These are phyloP conservation scores for Lepidurus arcticus DNA, from an alignment of 1,140 invertebrate genomes.

Conservation along the genomic window DNA sequence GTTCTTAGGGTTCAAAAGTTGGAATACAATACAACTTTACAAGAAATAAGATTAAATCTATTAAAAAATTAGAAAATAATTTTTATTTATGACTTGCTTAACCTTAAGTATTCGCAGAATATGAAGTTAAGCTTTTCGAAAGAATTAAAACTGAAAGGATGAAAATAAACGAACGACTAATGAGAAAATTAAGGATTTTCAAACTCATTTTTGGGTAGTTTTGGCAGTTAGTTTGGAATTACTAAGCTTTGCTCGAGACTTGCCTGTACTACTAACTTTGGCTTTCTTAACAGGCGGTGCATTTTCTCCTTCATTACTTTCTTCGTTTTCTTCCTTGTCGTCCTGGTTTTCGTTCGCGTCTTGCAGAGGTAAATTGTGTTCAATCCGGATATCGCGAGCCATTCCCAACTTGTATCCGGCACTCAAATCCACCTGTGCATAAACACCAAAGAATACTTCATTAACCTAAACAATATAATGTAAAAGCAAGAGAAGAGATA, in stretches of 20 bases:
- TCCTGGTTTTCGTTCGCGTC: neutral
- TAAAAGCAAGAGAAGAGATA: neutral
- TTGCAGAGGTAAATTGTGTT: neutral
- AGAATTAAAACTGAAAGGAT: neutral
- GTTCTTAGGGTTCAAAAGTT: too few species aligned
- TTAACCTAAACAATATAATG: neutral
- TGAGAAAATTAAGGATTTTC: neutral
- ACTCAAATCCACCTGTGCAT: neutral
- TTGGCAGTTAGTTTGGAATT: neutral
- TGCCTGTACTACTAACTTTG: neutral
- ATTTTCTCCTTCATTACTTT: neutral
- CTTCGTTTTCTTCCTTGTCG: neutral
- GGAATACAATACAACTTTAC: too few species aligned
- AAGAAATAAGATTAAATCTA: too few species aligned
- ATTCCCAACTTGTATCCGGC: neutral
- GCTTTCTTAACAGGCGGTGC: neutral
- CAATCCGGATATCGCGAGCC: neutral
- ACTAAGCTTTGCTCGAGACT: neutral
- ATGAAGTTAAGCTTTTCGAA: too few species aligned
- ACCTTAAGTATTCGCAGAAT: too few species aligned
- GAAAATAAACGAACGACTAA: neutral
- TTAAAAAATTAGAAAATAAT: too few species aligned
- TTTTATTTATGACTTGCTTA: too few species aligned
- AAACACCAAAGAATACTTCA: neutral
- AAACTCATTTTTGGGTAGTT: neutral